Conservation (phyloP, 2,113 vertebrate genomes). For the Serinus canaria region DNA sequence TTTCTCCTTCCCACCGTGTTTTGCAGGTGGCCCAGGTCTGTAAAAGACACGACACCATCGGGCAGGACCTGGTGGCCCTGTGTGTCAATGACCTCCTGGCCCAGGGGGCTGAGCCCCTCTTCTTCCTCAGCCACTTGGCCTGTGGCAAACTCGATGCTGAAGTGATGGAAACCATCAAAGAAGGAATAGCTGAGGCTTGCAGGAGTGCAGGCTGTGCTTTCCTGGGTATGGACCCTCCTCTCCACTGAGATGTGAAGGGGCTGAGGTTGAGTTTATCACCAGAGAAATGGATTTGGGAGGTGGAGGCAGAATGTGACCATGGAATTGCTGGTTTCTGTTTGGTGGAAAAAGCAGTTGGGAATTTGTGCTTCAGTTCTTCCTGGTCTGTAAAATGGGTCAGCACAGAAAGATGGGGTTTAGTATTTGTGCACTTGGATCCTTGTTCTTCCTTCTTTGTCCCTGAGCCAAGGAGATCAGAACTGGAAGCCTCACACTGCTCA, state of each 20-base stretch:
- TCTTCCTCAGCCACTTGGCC: constrained; percentile 85
- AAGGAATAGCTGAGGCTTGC: constrained; percentile 81
- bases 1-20: background rate
- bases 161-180: constrained; percentile 72
- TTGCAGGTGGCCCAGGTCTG: constrained; percentile 82
- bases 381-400: background rate
- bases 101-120: constrained; percentile 88
- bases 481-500: background rate
- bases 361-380: background rate
- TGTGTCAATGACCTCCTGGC: constrained; percentile 86
- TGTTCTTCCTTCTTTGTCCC: background rate
- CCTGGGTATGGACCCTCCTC: constrained; percentile 70
- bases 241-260: background rate
- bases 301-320: background rate
- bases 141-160: constrained; percentile 76
- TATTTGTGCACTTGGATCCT: background rate
- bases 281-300: background rate
- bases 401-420: background rate
- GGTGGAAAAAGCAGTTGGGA: background rate
- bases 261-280: background rate
- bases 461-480: background rate
- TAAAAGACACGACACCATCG: constrained; percentile 72
- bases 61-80: constrained; percentile 87
- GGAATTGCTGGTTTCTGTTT: background rate
- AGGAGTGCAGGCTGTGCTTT: constrained; percentile 79